phyloP scores from a whole-genome alignment of 1,140 invertebrate species.

The Caenorhabditis briggsae region DNA sequence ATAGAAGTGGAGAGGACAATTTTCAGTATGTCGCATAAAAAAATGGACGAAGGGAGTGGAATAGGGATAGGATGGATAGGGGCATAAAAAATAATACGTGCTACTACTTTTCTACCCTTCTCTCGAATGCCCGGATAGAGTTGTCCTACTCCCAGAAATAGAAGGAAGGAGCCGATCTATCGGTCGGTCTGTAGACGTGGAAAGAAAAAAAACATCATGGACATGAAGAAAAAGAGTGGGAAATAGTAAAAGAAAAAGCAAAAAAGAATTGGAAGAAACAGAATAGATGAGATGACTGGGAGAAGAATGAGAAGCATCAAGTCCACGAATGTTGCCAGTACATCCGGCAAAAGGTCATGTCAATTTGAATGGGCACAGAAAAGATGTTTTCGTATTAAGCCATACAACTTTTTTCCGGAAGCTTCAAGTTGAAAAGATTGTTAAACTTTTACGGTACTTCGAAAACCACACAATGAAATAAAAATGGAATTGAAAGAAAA shows the following conservation, averaged over 20 bases:
- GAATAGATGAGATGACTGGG: neutral
- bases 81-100: conserved; percentile 42
- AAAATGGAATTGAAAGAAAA: neutral
- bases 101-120: neutral
- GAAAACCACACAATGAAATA: neutral
- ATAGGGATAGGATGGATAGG: conserved; percentile 38
- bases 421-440: too few species aligned
- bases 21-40: conserved; percentile 52
- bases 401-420: too few species aligned
- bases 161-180: conserved; percentile 47
- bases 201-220: conserved; percentile 36
- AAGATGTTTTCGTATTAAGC: neutral
- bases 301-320: conserved; percentile 30
- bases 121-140: neutral
- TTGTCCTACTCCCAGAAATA: conserved; percentile 39
- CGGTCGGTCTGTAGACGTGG: conserved; percentile 12
- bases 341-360: conserved; percentile 47
- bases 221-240: neutral
- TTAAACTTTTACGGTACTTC: neutral
- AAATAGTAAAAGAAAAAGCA: neutral
- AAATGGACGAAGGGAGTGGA: conserved; percentile 24
- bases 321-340: conserved; percentile 36
- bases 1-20: neutral
- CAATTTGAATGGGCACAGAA: conserved; percentile 17
- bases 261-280: neutral